Percentiles rank a stretch among this genome's conserved stretches.
phyloP scores from a whole-genome alignment of 2,797 vertebrate species.

The Decapterus maruadsi region DNA sequence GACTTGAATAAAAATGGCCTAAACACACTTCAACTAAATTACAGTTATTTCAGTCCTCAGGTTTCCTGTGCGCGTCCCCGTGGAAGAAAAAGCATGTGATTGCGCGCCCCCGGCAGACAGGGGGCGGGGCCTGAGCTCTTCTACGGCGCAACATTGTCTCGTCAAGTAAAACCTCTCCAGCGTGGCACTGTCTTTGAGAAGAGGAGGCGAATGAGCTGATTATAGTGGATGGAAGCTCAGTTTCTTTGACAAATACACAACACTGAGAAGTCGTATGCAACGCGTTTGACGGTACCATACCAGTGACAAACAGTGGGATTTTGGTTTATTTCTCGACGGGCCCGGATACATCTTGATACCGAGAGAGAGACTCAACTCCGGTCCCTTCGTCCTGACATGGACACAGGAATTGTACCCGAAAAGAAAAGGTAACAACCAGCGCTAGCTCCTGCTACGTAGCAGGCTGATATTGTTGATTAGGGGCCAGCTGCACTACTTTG shows the following conservation, averaged over 20 bases:
- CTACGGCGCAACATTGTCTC: constrained; percentile 59
- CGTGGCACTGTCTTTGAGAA: constrained; percentile 70
- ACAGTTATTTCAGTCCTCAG: background rate
- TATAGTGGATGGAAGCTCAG: constrained; percentile 28
- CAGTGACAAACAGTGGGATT: constrained; percentile 38
- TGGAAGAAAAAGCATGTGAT: constrained; percentile 68
- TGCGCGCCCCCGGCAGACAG: constrained; percentile 66
- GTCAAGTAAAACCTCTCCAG: constrained; percentile 52
- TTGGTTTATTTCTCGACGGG: constrained; percentile 65
- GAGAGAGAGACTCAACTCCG: constrained; percentile 73
- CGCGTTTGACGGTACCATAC: constrained; percentile 8
- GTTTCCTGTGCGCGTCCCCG: constrained; percentile 58
- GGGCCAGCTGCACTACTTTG: background rate
- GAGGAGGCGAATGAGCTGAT: constrained; percentile 8
- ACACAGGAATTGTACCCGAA: constrained; percentile 90
- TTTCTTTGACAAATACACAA: constrained; percentile 37
- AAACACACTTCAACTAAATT: background rate
- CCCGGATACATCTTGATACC: constrained; percentile 59
- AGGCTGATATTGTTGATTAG: background rate
- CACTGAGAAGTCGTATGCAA: constrained; percentile 42
- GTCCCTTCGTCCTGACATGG: constrained; percentile 86
- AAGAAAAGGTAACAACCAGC: constrained; percentile 90
- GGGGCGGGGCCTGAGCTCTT: constrained; percentile 46
- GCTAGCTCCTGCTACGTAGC: constrained; percentile 2
- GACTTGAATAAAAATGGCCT: background rate